Evolutionary conservation across 1,140 invertebrate genomes (phyloP), one percentile per base, ranked within the genome.

Genomic region (Zaprionus capensis): DNA sequence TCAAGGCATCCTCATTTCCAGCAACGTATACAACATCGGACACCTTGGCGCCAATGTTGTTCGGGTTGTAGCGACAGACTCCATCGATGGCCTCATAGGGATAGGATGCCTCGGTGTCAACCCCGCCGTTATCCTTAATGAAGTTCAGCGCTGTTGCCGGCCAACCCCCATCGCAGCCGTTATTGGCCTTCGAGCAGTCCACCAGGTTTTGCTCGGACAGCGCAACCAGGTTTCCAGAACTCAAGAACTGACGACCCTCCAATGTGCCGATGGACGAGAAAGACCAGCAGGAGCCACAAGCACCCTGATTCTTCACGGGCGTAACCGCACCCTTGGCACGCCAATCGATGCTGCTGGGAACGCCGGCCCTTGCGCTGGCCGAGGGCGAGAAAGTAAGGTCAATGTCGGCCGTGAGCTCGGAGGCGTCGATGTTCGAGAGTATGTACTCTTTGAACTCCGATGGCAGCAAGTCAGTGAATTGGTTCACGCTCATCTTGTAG

Each of bases 251-350:
- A 85, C 97, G 96, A 26, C 96, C 96, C 93, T 97, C 96, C 46
- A 97, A 92, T 2, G 97, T 94, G n/a, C 96, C 99, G 81, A 98
- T 99, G 6, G 96, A 93, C 76, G 96, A 97, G 94, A 99, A 99
- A 71, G 97, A 95, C 97, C 97, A 99, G 93, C 97, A 98, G 4
- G 97, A 97, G 59, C 98, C 97, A 93, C 98, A 99, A 82, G 0
- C 6, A 2, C 64, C 96, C 94, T 99, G 98, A 94, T 99, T 96
- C 93, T 99, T 99, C 36, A 99, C 95, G 2, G 94, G 94, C 31
- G 98, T 99, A n/a, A 99, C 98, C 74, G 96, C 96, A 41, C 97
- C 97, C 62, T 96, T 93, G 14, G 38, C 36, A 31, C 66, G 51
- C 63, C 66, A 75, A 57, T 69, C 66, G 12, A 63, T 51, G 36